Base-by-base conservation (phyloP, 2,113 vertebrate species). In the Pelvicachromis taeniatus region DNA sequence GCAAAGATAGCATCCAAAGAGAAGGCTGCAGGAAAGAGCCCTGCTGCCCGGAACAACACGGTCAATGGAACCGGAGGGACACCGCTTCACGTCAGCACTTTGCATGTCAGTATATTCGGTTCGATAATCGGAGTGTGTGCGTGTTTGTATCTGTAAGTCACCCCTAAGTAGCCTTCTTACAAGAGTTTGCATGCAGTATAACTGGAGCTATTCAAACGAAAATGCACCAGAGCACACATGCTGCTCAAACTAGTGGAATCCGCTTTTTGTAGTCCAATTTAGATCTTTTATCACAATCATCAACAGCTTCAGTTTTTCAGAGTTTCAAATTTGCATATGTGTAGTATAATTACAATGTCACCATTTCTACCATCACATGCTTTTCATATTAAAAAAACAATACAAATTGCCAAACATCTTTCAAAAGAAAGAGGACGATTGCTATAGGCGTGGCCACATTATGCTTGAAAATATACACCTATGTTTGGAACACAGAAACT, bases 21-120 rank as follows among this genome's bases (percentile, higher is more conserved):
- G 78, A 98, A 98, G 91, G 97, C 91, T 0, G 96, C 96, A 75
- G 97, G 97, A 10, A 98, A 97, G 93, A 97, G 91, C 58, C 92
- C 95, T 0, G 45, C 84, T 9, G 94, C 96, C 35, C 98, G 97
- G 89, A 97, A 97, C 94, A 99, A 98, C 91, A 97, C 97, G 1
- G 96, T 98, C 83, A 99, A 99, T 12, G 98, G 98, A 19, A 97
- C 97, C 1, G 97, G 97, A 10, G 96, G 95, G 61, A 99, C 98
- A 7, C 99, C 98, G 2, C 96, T 99, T 29, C 99, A 99, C 68
- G 97, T 99, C 93, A 99, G 98, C 96, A 98, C 98, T 73, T 95
- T 99, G 90, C 98, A 99, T 95, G 99, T 99, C 94, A 96, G 97
- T 94, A 23, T 17, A 79, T 61, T 50, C 26, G 5, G 12, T 82